phyloP scores from a whole-genome alignment of 2,797 vertebrate genomes.

The Gobionotothen gibberifrons region DNA sequence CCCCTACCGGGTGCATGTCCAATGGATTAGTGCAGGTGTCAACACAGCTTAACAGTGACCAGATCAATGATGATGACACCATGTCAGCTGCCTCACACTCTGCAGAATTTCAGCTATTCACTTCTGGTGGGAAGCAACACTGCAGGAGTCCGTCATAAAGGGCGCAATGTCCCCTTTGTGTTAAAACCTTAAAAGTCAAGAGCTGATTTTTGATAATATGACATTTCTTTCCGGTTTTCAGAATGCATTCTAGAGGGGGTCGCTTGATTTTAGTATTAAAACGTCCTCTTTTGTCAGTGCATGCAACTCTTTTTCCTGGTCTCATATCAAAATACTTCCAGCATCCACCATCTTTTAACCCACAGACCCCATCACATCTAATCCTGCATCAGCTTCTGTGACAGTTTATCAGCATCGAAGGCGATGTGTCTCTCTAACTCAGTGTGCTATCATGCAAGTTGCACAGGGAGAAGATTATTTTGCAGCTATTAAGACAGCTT shows the following conservation, averaged over 20 bases:
- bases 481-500: constrained; percentile 50
- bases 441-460: constrained; percentile 4
- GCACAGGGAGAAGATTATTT: constrained; percentile 41
- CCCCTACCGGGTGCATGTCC: constrained; percentile 61
- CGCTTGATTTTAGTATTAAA: background rate
- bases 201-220: background rate
- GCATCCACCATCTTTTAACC: background rate
- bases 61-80: constrained; percentile 75
- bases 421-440: constrained; percentile 9
- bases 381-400: constrained; percentile 15
- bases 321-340: background rate
- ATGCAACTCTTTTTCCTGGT: background rate
- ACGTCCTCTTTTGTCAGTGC: background rate
- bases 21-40: constrained; percentile 80
- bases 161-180: background rate
- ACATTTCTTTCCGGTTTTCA: constrained; percentile 14
- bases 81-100: constrained; percentile 59
- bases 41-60: constrained; percentile 67
- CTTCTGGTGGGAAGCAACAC: constrained; percentile 23
- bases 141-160: constrained; percentile 29
- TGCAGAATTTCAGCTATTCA: constrained; percentile 47
- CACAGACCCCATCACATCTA: constrained; percentile 15
- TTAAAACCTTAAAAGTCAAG: constrained; percentile 17
- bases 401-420: constrained; percentile 40
- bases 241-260: background rate